Evolutionary conservation across 2,113 vertebrate species (phyloP).

Genomic region (Protobothrops mucrosquamatus): DNA sequence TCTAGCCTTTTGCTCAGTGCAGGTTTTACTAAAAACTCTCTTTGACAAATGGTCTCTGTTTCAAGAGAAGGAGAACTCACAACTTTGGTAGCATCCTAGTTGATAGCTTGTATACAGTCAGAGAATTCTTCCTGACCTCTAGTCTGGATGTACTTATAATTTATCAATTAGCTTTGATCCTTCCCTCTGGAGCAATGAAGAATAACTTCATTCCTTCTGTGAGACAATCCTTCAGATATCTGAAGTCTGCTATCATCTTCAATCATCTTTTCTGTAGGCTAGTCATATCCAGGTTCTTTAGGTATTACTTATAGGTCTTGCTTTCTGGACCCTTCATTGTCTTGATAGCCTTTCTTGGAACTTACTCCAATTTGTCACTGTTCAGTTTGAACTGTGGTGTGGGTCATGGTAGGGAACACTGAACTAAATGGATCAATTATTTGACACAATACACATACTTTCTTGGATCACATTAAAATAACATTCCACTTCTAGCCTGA

Average conservation of each 20-base stretch:
- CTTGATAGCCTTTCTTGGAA: background rate
- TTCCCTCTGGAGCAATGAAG: background rate
- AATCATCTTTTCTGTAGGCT: background rate
- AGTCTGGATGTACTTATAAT: background rate
- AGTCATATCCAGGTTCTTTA: background rate
- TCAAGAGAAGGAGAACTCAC: background rate
- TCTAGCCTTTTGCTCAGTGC: background rate
- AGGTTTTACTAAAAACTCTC: background rate
- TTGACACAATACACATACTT: background rate
- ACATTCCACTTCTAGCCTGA: background rate
- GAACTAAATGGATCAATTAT: background rate
- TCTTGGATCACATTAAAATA: background rate
- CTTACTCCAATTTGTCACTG: background rate
- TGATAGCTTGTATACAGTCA: background rate
- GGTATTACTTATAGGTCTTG: background rate
- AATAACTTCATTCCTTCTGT: background rate
- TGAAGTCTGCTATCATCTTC: background rate
- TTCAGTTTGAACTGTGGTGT: background rate
- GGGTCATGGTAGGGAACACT: background rate
- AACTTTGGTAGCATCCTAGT: background rate
- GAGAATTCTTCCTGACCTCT: background rate
- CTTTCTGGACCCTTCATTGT: background rate
- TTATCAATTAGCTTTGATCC: background rate
- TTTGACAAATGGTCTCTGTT: background rate
- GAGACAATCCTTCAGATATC: background rate